phyloP scores from a whole-genome alignment of 2,797 vertebrate species.

The Enteromius treurensis region DNA sequence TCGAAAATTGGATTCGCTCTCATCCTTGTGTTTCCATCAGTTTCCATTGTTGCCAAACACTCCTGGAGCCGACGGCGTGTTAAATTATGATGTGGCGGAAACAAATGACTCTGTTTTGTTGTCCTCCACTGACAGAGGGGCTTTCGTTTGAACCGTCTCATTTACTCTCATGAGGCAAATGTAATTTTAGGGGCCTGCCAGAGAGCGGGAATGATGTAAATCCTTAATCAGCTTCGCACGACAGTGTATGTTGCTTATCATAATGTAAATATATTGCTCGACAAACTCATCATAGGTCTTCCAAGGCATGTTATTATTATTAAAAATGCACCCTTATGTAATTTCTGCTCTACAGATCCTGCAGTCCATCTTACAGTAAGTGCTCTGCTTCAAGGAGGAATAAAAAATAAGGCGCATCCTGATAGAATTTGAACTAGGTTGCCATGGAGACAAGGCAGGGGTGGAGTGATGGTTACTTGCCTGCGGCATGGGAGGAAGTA shows the following conservation, averaged over 20 bases:
- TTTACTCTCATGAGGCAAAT: conserved; percentile 63
- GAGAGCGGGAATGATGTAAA: conserved; percentile 46
- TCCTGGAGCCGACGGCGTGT: conserved; percentile 56
- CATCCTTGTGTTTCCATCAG: conserved; percentile 53
- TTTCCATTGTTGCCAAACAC: conserved; percentile 43
- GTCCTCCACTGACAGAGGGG: conserved; percentile 54
- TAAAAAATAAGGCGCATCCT: conserved; percentile 38
- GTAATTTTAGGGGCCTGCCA: conserved; percentile 58
- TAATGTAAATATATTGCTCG: conserved; percentile 33
- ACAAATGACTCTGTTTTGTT: conserved; percentile 58
- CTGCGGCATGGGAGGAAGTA: conserved; percentile 54
- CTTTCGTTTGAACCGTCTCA: conserved; percentile 58
- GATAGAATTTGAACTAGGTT: conserved; percentile 50
- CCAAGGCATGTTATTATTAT: conserved; percentile 36
- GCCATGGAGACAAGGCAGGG: conserved; percentile 59
- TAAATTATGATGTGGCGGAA: conserved; percentile 66
- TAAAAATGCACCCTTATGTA: conserved; percentile 22
- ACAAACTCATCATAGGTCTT: conserved; percentile 23
- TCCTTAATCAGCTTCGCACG: conserved; percentile 39
- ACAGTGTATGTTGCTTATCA: background rate
- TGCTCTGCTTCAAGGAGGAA: conserved; percentile 43
- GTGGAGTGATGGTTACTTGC: conserved; percentile 58
- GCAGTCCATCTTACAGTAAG: conserved; percentile 45
- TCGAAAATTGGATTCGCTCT: conserved; percentile 59
- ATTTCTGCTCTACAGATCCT: conserved; percentile 9